Evolutionary conservation across 2,797 vertebrate genomes (phyloP).

Genomic region (Columba guinea): DNA sequence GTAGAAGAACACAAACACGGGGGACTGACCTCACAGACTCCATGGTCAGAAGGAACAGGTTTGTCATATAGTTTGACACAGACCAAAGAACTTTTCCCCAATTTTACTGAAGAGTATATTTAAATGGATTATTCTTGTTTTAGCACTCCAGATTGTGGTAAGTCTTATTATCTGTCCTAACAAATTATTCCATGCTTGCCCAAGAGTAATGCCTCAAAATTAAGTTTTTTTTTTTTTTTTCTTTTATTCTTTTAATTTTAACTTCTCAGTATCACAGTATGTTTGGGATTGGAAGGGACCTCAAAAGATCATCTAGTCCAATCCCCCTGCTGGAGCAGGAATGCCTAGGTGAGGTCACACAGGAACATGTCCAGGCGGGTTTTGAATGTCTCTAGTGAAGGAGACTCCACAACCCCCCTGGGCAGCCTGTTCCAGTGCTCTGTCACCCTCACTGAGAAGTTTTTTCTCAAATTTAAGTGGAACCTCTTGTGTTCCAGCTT

Average conservation of each 20-base stretch:
- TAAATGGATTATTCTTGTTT: background rate
- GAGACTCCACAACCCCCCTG: too few relatives aligned
- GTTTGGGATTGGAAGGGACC: too few relatives aligned
- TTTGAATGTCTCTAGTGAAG: too few relatives aligned
- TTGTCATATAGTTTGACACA: background rate
- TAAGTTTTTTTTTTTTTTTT: background rate
- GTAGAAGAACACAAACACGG: background rate
- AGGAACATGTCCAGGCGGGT: too few relatives aligned
- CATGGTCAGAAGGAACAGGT: background rate
- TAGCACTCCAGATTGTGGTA: background rate
- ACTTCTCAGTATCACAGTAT: too few relatives aligned
- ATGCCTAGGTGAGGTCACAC: too few relatives aligned
- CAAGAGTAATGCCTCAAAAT: background rate
- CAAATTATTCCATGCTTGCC: background rate
- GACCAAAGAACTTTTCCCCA: background rate
- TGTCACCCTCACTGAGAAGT: too few relatives aligned
- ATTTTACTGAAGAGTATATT: background rate
- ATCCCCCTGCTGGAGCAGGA: too few relatives aligned
- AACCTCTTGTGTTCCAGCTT: too few relatives aligned
- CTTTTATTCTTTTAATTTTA: background rate
- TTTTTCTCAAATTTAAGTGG: too few relatives aligned
- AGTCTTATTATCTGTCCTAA: background rate
- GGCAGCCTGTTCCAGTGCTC: too few relatives aligned
- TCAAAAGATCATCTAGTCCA: too few relatives aligned
- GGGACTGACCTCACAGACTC: background rate